Conservation (phyloP, 1,140 invertebrate genomes). For the Procambarus virginalis region DNA sequence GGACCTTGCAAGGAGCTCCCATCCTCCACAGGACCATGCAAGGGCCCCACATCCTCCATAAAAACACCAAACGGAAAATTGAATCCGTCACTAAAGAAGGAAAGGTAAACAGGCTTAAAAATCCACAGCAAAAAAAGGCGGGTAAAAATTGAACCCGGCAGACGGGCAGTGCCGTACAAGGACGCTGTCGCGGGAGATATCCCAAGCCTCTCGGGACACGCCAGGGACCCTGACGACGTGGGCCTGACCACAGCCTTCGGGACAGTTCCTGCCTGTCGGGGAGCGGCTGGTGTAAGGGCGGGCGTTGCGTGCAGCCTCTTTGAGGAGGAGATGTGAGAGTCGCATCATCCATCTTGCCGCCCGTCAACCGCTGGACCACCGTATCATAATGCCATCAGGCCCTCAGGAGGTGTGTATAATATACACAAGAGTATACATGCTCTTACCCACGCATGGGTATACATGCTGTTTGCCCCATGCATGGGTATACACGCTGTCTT, state of each 20-base stretch:
- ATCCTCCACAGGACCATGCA: too few relatives aligned
- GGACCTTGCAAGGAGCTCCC: too few relatives aligned
- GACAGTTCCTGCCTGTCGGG: not conserved
- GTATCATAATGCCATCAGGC: conserved; percentile 48
- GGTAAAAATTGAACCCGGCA: not conserved
- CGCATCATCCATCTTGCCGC: conserved; percentile 17
- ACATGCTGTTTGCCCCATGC: too few relatives aligned
- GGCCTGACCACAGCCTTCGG: not conserved
- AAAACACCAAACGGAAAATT: too few relatives aligned
- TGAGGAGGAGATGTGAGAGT: conserved; percentile 29
- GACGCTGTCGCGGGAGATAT: not conserved
- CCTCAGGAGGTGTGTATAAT: conserved; percentile 23
- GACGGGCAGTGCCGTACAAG: not conserved
- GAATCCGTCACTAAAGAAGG: too few relatives aligned
- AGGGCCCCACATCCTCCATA: too few relatives aligned
- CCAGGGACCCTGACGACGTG: not conserved
- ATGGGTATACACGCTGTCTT: too few relatives aligned
- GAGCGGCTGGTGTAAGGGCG: not conserved
- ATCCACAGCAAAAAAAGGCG: not conserved
- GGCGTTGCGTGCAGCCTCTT: conserved; percentile 30
- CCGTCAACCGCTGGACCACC: conserved; percentile 16
- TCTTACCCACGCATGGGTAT: not conserved
- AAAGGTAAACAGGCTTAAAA: too few relatives aligned
- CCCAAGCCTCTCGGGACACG: not conserved
- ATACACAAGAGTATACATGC: conserved; percentile 1